Base-by-base conservation (phyloP, 1,140 invertebrate species). In the Brachionus rotundiformis region DNA sequence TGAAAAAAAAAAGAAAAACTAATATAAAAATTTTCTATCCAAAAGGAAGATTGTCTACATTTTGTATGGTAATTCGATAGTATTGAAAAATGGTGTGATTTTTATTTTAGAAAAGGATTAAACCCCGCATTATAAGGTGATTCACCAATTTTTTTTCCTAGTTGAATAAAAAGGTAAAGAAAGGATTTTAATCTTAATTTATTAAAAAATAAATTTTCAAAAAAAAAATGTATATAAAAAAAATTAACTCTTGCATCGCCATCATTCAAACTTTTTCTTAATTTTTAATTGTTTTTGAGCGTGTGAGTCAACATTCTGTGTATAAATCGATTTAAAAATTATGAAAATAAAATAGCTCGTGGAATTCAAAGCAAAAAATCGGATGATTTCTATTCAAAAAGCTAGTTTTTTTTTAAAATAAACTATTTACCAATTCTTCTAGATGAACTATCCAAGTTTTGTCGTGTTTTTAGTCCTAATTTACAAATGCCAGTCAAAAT, bases 401-500 rank as follows among this genome's bases (percentile, higher is more conserved):
- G 13, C 7, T 39, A 10, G 36, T 1, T 39, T 6, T 39, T 39
- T 6, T 39, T 39, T 39, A 10, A 39, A 7, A 10, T 39, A 10
- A 39, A 39, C 36, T 39, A 39, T 39, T 39, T 11, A 10, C 5
- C 7, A 39, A 39, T 11, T 39, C n/a, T 23, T 54, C 19, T 54
- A 54, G 47, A 54, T 54, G 47, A 54, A 25, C 47, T 54, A 54
- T 54, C n/a, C 47, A 54, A 54, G n/a, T 19, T 54, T 54, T 54
- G 47, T 54, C 47, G 47, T 54, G 0, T 19, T 54, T 2, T 19
- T 54, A 54, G 47, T 54, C 47, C 47, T 54, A 19, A 54, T 54
- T 19, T 54, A 54, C 47, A 54, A 54, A 54, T 54, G 47, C 47
- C 47, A 73, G 36, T 5, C 36, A 19, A 73, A 73, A 73, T 73